phyloP scores from a whole-genome alignment of 2,113 vertebrate species.

The Zeus faber region DNA sequence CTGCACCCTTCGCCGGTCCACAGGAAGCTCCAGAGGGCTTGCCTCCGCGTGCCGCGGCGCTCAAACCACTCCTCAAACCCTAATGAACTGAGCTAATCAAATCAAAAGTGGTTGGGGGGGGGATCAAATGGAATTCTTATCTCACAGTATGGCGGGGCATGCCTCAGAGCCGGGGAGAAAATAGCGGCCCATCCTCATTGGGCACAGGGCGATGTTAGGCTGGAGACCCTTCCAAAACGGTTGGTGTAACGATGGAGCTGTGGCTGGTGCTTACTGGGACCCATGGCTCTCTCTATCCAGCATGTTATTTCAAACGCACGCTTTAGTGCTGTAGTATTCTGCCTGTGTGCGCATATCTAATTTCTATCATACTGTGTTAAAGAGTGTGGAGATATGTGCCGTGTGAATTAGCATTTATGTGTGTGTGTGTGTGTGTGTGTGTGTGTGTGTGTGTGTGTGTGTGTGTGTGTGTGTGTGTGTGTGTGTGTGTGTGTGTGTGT shows the following conservation, averaged over 20 bases:
- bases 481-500: not conserved
- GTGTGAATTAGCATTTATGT: no score
- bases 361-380: not conserved
- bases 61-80: slow-evolving; percentile 20
- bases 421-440: not conserved
- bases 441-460: not conserved
- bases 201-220: slow-evolving; percentile 9
- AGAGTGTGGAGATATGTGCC: no score
- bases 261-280: slow-evolving; percentile 1
- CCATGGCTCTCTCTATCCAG: not conserved
- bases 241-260: not conserved
- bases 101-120: slow-evolving; percentile 3
- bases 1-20: not conserved
- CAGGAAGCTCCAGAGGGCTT: slow-evolving; percentile 4
- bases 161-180: slow-evolving; percentile 1
- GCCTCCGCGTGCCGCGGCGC: slow-evolving; percentile 18
- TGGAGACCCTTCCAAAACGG: not conserved
- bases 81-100: slow-evolving; percentile 38
- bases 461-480: not conserved
- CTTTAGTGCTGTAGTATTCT: not conserved
- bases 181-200: slow-evolving; percentile 16
- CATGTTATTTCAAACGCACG: not conserved
- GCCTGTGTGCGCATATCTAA: not conserved
- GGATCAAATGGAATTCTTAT: slow-evolving; percentile 3
- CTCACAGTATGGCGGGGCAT: not conserved